Percentiles rank a stretch among this genome's conserved stretches.
phyloP scores from a whole-genome alignment of 2,888 invertebrate genomes.

The Azorinus chamasolen region DNA sequence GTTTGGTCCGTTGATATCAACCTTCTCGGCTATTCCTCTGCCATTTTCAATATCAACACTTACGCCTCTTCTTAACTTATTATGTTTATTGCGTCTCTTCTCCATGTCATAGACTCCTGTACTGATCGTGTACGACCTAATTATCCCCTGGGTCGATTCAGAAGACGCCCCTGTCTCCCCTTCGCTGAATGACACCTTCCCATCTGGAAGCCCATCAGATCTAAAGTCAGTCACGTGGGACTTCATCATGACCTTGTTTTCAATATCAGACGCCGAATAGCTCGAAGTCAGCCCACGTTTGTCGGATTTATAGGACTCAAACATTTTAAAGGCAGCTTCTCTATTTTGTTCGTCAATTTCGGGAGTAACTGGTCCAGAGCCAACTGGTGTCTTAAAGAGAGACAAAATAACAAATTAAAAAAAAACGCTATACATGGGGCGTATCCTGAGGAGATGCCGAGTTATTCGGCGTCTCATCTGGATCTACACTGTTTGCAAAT shows the following conservation, averaged over 20 bases:
- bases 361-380: constrained; percentile 50
- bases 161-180: not conserved
- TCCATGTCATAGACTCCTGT: constrained; percentile 16
- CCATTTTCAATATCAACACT: not conserved
- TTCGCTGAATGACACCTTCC: constrained; percentile 36
- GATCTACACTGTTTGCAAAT: no score
- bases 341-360: constrained; percentile 46
- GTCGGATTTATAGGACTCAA: constrained; percentile 70
- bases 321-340: constrained; percentile 71
- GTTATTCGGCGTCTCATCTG: no score
- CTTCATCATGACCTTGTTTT: not conserved
- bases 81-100: not conserved
- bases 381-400: no score
- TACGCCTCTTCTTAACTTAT: constrained; percentile 2
- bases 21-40: not conserved
- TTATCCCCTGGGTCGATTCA: constrained; percentile 9
- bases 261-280: not conserved
- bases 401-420: no score
- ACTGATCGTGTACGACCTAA: constrained; percentile 36
- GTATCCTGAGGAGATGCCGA: no score
- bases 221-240: constrained; percentile 13
- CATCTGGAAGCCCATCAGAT: constrained; percentile 40
- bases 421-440: no score
- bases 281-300: constrained; percentile 39
- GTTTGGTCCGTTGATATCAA: not conserved